phyloP scores from a whole-genome alignment of 2,797 vertebrate genomes.

The Cetoscarus ocellatus region DNA sequence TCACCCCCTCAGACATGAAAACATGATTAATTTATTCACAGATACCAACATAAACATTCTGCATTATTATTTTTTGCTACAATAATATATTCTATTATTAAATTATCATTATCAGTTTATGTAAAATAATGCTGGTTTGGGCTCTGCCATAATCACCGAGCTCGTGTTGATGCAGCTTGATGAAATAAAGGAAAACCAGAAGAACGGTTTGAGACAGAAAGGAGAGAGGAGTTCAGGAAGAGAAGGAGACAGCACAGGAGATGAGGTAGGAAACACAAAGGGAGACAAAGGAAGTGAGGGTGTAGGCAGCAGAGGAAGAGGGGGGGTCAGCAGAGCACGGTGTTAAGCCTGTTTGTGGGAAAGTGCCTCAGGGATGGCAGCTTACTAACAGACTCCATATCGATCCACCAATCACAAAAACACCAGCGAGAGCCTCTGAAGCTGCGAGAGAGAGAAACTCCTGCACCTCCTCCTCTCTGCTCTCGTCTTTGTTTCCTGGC shows the following conservation, averaged over 20 bases:
- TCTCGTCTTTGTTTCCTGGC: constrained; percentile 22
- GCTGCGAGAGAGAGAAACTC: too few species aligned
- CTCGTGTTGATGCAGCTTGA: too few species aligned
- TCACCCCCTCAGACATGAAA: too few species aligned
- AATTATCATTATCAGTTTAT: too few species aligned
- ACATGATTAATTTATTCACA: too few species aligned
- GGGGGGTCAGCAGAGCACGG: constrained; percentile 46
- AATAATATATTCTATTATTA: too few species aligned
- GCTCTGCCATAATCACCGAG: too few species aligned
- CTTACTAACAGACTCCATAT: constrained; percentile 74
- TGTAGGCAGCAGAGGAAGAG: constrained; percentile 37
- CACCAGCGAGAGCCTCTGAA: constrained; percentile 42
- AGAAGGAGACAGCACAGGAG: constrained; percentile 24
- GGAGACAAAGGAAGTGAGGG: constrained; percentile 60
- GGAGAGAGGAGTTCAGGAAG: constrained; percentile 14
- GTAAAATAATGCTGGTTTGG: too few species aligned
- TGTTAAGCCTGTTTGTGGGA: constrained; percentile 79
- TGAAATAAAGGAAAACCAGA: background rate
- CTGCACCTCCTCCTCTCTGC: constrained; percentile 14
- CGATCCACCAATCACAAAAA: constrained; percentile 74
- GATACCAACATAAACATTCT: too few species aligned
- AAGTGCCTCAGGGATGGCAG: constrained; percentile 75
- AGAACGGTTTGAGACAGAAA: constrained; percentile 2
- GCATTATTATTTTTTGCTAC: too few species aligned
- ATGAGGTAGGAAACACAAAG: constrained; percentile 20